phyloP scores from a whole-genome alignment of 2,113 vertebrate genomes.

The Trochalopteron elliotii region DNA sequence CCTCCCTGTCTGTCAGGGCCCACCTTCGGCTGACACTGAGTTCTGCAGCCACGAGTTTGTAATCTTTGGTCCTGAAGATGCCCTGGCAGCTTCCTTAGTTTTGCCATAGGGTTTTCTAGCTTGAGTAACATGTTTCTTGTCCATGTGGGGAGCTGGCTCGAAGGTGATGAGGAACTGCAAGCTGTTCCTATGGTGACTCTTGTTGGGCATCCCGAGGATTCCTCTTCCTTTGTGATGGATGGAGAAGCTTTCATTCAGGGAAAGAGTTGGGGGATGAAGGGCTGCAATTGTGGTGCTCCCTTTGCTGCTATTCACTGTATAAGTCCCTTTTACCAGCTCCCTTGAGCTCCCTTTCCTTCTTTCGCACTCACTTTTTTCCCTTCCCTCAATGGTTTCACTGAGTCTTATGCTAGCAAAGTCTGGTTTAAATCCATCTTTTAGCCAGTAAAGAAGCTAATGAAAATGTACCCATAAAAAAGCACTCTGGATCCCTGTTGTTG shows the following conservation, averaged over 20 bases:
- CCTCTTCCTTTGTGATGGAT: conserved; percentile 82
- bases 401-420: not conserved
- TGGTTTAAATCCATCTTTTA: not conserved
- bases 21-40: not conserved
- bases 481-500: not conserved
- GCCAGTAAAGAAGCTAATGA: not conserved
- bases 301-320: not conserved
- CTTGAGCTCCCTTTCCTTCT: not conserved
- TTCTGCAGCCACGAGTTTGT: not conserved
- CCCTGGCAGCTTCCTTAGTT: not conserved
- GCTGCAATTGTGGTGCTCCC: not conserved
- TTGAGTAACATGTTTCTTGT: conserved; percentile 78
- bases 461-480: not conserved
- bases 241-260: conserved; percentile 86
- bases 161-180: conserved; percentile 92
- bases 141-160: conserved; percentile 82
- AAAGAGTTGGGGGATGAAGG: not conserved
- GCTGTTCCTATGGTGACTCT: conserved; percentile 84
- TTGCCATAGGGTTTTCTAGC: not conserved
- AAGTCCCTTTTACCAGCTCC: not conserved
- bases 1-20: not conserved
- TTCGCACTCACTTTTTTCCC: not conserved
- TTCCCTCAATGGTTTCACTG: not conserved
- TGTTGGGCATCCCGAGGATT: conserved; percentile 86
- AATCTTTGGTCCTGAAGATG: not conserved